phyloP scores from a whole-genome alignment of 2,113 vertebrate species.

The Crotalus viridis region DNA sequence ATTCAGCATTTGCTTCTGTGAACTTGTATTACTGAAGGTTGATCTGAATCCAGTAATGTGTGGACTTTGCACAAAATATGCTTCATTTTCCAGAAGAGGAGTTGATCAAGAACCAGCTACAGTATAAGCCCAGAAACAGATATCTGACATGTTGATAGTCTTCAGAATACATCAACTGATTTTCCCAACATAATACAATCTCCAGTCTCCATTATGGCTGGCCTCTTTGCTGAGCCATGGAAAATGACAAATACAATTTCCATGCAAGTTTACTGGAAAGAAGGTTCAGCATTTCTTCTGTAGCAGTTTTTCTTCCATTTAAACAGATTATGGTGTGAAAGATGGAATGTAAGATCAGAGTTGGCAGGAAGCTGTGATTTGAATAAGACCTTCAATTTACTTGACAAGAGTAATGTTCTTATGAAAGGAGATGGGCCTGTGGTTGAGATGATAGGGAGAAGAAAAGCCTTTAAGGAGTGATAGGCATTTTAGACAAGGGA shows the following conservation, averaged over 20 bases:
- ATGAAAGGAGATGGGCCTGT: slow-evolving; percentile 44
- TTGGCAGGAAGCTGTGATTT: slow-evolving; percentile 66
- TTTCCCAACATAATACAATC: background rate
- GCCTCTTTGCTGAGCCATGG: background rate
- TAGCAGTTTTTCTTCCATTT: slow-evolving; percentile 56
- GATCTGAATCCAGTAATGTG: background rate
- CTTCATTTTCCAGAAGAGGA: slow-evolving; percentile 2
- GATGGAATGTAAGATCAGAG: slow-evolving; percentile 57
- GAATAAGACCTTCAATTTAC: slow-evolving; percentile 66
- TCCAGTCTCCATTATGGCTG: fast-evolving
- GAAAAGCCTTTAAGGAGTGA: slow-evolving; percentile 53
- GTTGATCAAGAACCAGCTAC: background rate
- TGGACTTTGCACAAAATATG: background rate
- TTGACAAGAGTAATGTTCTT: slow-evolving; percentile 63
- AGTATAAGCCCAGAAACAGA: background rate
- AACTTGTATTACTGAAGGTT: fast-evolving
- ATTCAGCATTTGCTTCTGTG: background rate
- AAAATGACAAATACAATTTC: slow-evolving; percentile 13
- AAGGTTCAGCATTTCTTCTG: slow-evolving; percentile 47
- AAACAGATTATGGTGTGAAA: slow-evolving; percentile 63
- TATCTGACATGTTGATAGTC: slow-evolving; percentile 11
- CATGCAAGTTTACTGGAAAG: background rate
- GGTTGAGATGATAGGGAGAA: slow-evolving; percentile 60
- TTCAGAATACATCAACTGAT: background rate
- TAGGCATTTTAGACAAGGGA: slow-evolving; percentile 56